A percentile compares a stretch with the other conserved stretches of the same genome.
Conservation (phyloP, 1,140 invertebrate genomes). For the Bradynema listronoti region DNA sequence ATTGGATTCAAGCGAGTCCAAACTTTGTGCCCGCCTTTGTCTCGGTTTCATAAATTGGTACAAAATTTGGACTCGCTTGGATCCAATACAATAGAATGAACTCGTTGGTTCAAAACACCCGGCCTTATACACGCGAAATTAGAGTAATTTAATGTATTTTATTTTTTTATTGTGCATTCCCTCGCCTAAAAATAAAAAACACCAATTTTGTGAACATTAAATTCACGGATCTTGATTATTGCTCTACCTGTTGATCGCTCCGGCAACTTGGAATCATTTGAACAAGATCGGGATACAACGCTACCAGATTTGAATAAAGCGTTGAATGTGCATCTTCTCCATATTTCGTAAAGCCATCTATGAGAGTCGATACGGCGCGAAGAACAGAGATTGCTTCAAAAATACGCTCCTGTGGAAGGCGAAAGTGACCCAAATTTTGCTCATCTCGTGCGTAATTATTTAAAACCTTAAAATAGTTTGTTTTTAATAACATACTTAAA, state of each 20-base stretch:
- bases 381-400: slow-evolving; percentile 49
- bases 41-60: too few relatives aligned
- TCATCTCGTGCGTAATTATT: slow-evolving; percentile 48
- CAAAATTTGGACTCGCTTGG: too few relatives aligned
- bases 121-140: too few relatives aligned
- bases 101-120: too few relatives aligned
- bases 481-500: slow-evolving; percentile 4
- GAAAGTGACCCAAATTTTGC: slow-evolving; percentile 40
- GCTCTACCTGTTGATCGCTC: slow-evolving; percentile 44
- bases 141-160: too few relatives aligned
- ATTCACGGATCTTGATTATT: slow-evolving; percentile 39
- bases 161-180: too few relatives aligned
- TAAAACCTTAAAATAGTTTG: slow-evolving; percentile 32
- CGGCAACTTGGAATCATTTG: slow-evolving; percentile 44
- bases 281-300: slow-evolving; percentile 41
- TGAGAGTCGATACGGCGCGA: slow-evolving; percentile 40
- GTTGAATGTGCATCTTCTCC: slow-evolving; percentile 15
- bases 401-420: slow-evolving; percentile 48
- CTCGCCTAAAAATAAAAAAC: too few relatives aligned
- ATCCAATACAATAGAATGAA: too few relatives aligned
- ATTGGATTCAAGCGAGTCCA: too few relatives aligned
- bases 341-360: slow-evolving; percentile 43
- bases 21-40: too few relatives aligned
- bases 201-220: too few relatives aligned
- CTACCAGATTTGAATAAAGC: slow-evolving; percentile 46